Percentiles rank a stretch among this genome's conserved stretches.
These are phyloP conservation scores for Remorina albescens DNA, from an alignment of 2,797 vertebrate species.

Conservation along the genomic window DNA sequence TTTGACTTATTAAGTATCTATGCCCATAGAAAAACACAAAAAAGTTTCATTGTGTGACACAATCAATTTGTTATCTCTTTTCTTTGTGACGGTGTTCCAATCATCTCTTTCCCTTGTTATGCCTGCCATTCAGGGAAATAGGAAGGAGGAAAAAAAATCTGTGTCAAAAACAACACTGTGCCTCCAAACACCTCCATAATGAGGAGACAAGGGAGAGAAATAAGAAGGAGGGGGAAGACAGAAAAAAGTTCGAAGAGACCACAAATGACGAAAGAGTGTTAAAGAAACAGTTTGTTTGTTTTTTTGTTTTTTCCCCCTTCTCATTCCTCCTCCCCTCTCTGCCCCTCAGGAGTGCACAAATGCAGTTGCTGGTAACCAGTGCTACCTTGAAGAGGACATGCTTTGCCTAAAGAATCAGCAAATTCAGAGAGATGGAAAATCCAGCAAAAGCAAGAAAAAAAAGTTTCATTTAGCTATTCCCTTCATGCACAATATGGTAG, in stretches of 20 bases:
- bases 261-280: conserved; percentile 36
- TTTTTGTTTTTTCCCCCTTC: conserved; percentile 1
- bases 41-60: conserved; percentile 32
- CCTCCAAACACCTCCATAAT: conserved; percentile 62
- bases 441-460: not conserved
- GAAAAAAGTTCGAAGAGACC: conserved; percentile 13
- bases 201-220: conserved; percentile 59
- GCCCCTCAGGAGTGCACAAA: conserved; percentile 42
- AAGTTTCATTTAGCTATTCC: conserved; percentile 11
- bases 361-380: conserved; percentile 67
- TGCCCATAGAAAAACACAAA: not conserved
- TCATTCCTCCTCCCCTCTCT: conserved; percentile 10
- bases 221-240: conserved; percentile 2
- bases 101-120: conserved; percentile 12
- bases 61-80: conserved; percentile 15
- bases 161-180: conserved; percentile 53
- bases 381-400: conserved; percentile 31
- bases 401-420: conserved; percentile 32
- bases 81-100: conserved; percentile 14
- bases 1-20: not conserved
- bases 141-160: not conserved
- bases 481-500: not conserved
- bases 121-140: not conserved
- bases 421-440: conserved; percentile 12
- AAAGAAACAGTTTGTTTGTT: not conserved